Base-by-base conservation (phyloP, 2,113 vertebrate species). In the Capreolus pygargus region DNA sequence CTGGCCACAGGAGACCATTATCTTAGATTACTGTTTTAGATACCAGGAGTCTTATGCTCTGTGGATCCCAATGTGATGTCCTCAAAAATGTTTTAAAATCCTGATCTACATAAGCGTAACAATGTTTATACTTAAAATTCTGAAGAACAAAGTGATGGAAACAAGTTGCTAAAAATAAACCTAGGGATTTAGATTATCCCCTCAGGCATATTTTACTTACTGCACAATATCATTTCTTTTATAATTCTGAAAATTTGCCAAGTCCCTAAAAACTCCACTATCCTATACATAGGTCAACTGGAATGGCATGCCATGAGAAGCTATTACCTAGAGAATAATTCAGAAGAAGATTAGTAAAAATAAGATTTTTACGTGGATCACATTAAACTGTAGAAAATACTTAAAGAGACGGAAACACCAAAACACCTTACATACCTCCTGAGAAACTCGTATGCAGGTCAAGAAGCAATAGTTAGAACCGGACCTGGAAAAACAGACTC, bases 241-340 rank as follows among this genome's bases (percentile, higher is more conserved):
- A 60, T 79, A 81, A 70, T 60, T 86, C 25, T 78, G 58, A 97
- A 92, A 94, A 92, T 57, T 23, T 60, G 13, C 30, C 23, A 82
- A 39, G 5, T 39, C 11, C 57, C 39, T 50, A 30, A 54, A 36
- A 15, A 33, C 21, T 39, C 58, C 3, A 70, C 50, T 87, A 23
- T 8, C 28, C 16, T 64, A 67, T 86, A 79, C 36, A 55, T 7
- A 79, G 47, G 50, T 1, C 43, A 95, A 86, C 70, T 13, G 28
- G 11, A 84, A 86, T 25, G 19, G 30, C 2, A 5, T 36, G 8
- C 39, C 3, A 12, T 30, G 64, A 84, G 50, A 94, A 55, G 10
- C 14, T 79, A 61, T 54, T 39, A 43, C 70, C 36, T 74, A 23
- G 16, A 81, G 33, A 90, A 60, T 60, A 5, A 61, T 54, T 83